Conservation (phyloP, 2,797 vertebrate genomes). For the Lophius americanus region DNA sequence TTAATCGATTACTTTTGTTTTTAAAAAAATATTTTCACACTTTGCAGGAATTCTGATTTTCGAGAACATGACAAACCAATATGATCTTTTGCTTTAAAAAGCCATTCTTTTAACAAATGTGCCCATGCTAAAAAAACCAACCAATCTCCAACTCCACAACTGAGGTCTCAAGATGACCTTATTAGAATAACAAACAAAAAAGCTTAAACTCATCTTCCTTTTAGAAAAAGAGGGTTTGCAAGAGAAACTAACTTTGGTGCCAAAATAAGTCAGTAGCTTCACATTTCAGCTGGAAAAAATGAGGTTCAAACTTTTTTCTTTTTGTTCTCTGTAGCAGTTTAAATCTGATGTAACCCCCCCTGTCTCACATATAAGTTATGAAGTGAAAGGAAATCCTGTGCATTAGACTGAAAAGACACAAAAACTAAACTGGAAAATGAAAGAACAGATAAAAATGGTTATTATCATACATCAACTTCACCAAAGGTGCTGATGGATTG, state of each 20-base stretch:
- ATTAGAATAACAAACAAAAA: constrained; percentile 54
- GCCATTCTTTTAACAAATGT: constrained; percentile 52
- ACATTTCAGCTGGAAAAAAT: constrained; percentile 60
- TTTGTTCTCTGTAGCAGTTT: constrained; percentile 54
- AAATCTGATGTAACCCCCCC: constrained; percentile 60
- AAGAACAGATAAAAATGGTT: constrained; percentile 53
- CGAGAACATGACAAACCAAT: constrained; percentile 50
- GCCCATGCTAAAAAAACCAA: constrained; percentile 58
- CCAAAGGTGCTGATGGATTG: constrained; percentile 64
- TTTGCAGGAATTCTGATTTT: constrained; percentile 55
- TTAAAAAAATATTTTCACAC: constrained; percentile 34
- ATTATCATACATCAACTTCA: constrained; percentile 49
- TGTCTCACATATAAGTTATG: constrained; percentile 50
- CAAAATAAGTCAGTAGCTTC: constrained; percentile 53
- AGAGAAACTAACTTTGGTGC: constrained; percentile 64
- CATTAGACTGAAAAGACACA: constrained; percentile 31
- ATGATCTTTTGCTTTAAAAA: constrained; percentile 52
- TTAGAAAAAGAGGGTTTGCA: constrained; percentile 41
- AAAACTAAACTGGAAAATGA: constrained; percentile 44
- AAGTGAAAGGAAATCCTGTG: constrained; percentile 42
- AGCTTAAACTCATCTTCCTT: constrained; percentile 35
- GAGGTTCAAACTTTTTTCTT: constrained; percentile 31
- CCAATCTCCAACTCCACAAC: constrained; percentile 35
- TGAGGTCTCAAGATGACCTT: constrained; percentile 52
- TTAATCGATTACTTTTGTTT: constrained; percentile 40